Base-by-base conservation (phyloP, 2,888 invertebrate species). In the Epirrita christyi region DNA sequence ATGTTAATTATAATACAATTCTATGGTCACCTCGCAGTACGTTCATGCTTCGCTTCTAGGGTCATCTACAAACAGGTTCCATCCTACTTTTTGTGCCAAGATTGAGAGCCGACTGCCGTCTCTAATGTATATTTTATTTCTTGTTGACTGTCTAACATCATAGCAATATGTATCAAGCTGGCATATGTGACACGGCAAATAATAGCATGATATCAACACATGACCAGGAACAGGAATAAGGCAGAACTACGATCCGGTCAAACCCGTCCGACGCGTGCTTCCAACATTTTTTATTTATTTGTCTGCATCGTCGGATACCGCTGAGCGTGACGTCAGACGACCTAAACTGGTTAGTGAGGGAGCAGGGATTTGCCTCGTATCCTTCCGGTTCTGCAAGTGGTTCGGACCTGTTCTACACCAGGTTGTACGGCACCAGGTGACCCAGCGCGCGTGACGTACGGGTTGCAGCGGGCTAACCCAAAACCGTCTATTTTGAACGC, bases 271-370 rank as follows among this genome's bases (percentile, higher is more conserved):
- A 86, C 89, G 90, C 88, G 92, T 91, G 91, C 90, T 91, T 89
- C 88, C 91, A 91, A 88, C 90, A 90, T 88, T 92, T 92, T 91
- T 91, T 90, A 88, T 90, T 92, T 92, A 91, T 91, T 92, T 88
- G 89, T 91, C 86, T 90, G 91, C 87, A 89, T 80, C 87, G 90
- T 88, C 85, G 85, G 86, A 85, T 90, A 90, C 91, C 91, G 91
- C 91, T 90, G 90, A 83, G 86, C 72, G 88, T 91, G 91, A 91
- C 92, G 91, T 91, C 90, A 91, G 81, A 78, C 90, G 80, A 91
- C 90, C 92, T 92, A 91, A 92, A 92, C 92, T 90, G 91, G 92
- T 92, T 91, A 87, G 86, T 83, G 89, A 90, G 88, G 92, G 90
- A 90, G 90, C 92, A 90, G 90, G 92, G 92, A 92, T 91, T 91